These are phyloP conservation scores for Heliconius hewitsoni DNA, from an alignment of 1,140 invertebrate species.

Conservation along the genomic window DNA sequence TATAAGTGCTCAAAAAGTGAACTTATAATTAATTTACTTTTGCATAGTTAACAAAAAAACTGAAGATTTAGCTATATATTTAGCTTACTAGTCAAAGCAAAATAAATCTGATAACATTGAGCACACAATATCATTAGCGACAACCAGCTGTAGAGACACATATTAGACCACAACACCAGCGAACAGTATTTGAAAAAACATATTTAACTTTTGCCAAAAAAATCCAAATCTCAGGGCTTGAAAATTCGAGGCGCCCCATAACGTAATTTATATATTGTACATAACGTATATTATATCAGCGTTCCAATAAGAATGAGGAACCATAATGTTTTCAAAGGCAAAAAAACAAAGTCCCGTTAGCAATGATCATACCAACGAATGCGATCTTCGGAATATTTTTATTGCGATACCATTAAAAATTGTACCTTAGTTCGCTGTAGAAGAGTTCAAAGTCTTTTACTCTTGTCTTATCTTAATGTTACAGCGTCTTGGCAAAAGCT, in stretches of 20 bases:
- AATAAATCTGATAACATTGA: neutral
- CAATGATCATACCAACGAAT: constrained; percentile 33
- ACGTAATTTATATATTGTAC: neutral
- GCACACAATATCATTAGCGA: neutral
- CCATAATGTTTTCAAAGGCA: constrained; percentile 24
- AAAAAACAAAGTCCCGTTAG: constrained; percentile 29
- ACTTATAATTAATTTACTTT: too few species aligned
- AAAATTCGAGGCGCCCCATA: neutral
- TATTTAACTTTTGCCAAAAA: neutral
- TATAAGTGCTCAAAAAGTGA: too few species aligned
- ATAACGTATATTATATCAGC: neutral
- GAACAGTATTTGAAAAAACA: neutral
- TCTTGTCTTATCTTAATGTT: neutral
- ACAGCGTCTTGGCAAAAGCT: neutral
- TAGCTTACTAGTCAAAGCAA: neutral
- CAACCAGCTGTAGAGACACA: neutral
- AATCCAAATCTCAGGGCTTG: neutral
- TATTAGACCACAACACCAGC: neutral
- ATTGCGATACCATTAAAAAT: neutral
- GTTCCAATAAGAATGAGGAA: constrained; percentile 14
- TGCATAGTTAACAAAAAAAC: too few species aligned
- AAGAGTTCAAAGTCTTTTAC: neutral
- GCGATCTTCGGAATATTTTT: constrained; percentile 16
- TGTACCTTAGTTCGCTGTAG: neutral
- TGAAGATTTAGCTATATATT: neutral